These are phyloP conservation scores for Protaetia brevitarsis DNA, from an alignment of 1,140 invertebrate genomes.

Conservation along the genomic window DNA sequence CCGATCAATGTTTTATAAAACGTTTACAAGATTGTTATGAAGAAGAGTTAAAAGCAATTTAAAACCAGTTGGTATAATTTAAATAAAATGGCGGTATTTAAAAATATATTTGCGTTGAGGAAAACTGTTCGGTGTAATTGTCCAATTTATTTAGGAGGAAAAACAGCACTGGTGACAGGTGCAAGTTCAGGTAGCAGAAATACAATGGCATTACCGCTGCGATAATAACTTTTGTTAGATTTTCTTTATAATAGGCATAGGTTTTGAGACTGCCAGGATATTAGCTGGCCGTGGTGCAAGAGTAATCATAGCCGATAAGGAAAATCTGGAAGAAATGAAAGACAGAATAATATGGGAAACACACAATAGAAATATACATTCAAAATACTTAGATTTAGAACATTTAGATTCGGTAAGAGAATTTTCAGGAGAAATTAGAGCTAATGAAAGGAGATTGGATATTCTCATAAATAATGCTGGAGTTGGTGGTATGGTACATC, in stretches of 20 bases:
- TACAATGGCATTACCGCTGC: neutral
- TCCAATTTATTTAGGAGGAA: neutral
- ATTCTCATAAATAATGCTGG: conserved; percentile 67
- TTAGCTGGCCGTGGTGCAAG: conserved; percentile 6
- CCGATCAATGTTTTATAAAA: no score
- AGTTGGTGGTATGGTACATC: conserved; percentile 49
- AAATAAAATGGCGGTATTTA: no score
- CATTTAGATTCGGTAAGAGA: conserved; percentile 51
- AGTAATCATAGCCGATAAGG: conserved; percentile 19
- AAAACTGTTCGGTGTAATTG: no score
- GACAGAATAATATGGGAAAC: conserved; percentile 44
- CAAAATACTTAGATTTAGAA: conserved; percentile 47
- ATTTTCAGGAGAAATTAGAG: conserved; percentile 51
- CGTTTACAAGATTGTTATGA: no score
- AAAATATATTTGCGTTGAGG: no score
- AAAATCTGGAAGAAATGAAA: conserved; percentile 39
- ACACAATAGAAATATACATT: conserved; percentile 45
- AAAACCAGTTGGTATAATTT: no score
- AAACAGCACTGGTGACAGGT: neutral
- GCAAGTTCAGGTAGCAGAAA: neutral
- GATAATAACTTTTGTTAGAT: neutral
- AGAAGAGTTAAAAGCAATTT: no score
- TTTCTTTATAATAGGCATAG: conserved; percentile 1
- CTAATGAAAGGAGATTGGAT: conserved; percentile 51
- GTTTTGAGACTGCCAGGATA: conserved; percentile 7